These are phyloP conservation scores for Dasypus novemcinctus DNA, from an alignment of 2,113 vertebrate species.

Conservation along the genomic window DNA sequence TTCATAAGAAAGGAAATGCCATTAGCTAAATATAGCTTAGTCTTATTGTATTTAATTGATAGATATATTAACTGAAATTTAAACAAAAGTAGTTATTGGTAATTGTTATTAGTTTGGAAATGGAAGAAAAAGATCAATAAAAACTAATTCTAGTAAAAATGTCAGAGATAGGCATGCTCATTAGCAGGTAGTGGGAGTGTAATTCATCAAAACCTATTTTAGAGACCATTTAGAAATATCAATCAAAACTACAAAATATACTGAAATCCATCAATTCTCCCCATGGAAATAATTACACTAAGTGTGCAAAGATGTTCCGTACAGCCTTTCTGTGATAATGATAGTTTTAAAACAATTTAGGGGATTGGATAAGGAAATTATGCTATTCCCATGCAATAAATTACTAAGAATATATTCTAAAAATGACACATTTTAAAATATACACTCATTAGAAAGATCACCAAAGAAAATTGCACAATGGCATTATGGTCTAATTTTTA, in stretches of 20 bases:
- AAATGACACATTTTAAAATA: not conserved
- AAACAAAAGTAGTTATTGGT: not conserved
- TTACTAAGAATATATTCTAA: not conserved
- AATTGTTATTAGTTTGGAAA: not conserved
- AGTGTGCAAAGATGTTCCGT: not conserved
- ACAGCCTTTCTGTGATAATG: not conserved
- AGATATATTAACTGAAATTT: constrained; percentile 3
- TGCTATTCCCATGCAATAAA: not conserved
- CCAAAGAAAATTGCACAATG: not conserved
- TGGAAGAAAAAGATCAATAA: not conserved
- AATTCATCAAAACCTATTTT: not conserved
- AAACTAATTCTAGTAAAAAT: not conserved
- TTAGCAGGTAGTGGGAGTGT: not conserved
- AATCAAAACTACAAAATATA: constrained; percentile 22
- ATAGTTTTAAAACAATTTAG: not conserved
- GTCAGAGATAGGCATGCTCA: not conserved
- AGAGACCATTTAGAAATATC: not conserved
- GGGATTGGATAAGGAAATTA: not conserved
- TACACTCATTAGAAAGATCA: not conserved
- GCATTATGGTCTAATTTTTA: not conserved
- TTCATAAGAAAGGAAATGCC: not conserved
- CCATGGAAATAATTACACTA: not conserved
- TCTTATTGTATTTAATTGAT: not conserved
- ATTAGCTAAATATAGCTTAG: not conserved
- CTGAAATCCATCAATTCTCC: not conserved